Evolutionary conservation across 1,140 invertebrate species (phyloP).

Genomic region (Papilio glaucus): DNA sequence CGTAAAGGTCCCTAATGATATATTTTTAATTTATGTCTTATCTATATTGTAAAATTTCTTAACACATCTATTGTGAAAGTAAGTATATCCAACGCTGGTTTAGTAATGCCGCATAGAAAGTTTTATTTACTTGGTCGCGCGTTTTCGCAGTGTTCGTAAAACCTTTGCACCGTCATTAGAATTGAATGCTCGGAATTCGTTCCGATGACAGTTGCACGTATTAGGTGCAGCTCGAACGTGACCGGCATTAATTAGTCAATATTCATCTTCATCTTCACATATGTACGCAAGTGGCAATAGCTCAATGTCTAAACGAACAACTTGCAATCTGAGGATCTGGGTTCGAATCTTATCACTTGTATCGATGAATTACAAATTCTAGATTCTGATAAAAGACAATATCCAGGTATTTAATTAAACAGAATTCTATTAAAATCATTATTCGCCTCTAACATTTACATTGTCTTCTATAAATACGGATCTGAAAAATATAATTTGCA

Average conservation of each 20-base stretch:
- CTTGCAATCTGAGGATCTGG: neutral
- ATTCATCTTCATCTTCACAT: too few relatives aligned
- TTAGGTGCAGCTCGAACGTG: slow-evolving; percentile 11
- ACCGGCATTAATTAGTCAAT: slow-evolving; percentile 13
- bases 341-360: neutral
- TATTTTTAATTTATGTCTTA: neutral
- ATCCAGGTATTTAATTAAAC: too few relatives aligned
- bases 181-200: slow-evolving; percentile 14
- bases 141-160: slow-evolving; percentile 22
- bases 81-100: neutral
- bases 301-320: neutral
- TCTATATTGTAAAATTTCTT: neutral
- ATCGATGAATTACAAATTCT: too few relatives aligned
- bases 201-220: slow-evolving; percentile 6
- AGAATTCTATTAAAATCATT: too few relatives aligned
- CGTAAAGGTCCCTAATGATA: neutral
- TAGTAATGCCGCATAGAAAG: slow-evolving; percentile 31
- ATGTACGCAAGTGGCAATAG: neutral
- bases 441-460: too few relatives aligned
- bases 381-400: too few relatives aligned
- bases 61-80: slow-evolving; percentile 36
- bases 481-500: too few relatives aligned
- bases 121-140: slow-evolving; percentile 30
- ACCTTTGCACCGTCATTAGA: slow-evolving; percentile 28
- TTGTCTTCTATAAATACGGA: too few relatives aligned